Evolutionary conservation across 2,797 vertebrate species (phyloP).

Genomic region (Microhierax caerulescens): DNA sequence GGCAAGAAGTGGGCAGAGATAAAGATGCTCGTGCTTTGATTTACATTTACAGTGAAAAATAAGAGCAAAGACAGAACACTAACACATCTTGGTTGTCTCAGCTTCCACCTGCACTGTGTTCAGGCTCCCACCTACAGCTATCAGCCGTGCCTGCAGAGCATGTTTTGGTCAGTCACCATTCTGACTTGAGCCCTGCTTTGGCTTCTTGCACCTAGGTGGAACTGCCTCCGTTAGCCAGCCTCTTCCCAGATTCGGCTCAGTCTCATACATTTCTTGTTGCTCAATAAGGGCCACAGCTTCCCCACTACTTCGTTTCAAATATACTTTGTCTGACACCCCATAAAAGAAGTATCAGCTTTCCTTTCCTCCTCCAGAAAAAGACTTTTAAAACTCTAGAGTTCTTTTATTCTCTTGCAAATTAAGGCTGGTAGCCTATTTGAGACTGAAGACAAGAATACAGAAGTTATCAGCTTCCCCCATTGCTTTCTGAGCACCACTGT

Average conservation of each 20-base stretch:
- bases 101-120: not conserved
- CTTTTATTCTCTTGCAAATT: not conserved
- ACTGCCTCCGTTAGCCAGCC: not conserved
- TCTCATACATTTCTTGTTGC: not conserved
- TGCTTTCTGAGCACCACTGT: not conserved
- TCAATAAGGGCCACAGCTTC: not conserved
- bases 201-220: not conserved
- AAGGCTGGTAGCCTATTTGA: not conserved
- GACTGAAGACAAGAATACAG: not conserved
- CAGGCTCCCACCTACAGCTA: not conserved
- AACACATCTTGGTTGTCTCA: not conserved
- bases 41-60: not conserved
- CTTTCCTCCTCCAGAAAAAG: not conserved
- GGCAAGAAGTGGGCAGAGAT: not conserved
- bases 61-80: not conserved
- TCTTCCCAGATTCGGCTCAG: not conserved
- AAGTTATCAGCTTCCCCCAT: not conserved
- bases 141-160: not conserved
- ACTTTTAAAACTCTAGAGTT: not conserved
- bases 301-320: not conserved
- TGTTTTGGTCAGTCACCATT: accelerated
- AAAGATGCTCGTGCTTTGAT: not conserved
- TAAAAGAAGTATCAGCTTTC: not conserved
- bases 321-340: not conserved
- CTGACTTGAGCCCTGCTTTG: not conserved